Evolutionary conservation across 2,888 invertebrate species (phyloP).

Genomic region (Rhagonycha fulva): DNA sequence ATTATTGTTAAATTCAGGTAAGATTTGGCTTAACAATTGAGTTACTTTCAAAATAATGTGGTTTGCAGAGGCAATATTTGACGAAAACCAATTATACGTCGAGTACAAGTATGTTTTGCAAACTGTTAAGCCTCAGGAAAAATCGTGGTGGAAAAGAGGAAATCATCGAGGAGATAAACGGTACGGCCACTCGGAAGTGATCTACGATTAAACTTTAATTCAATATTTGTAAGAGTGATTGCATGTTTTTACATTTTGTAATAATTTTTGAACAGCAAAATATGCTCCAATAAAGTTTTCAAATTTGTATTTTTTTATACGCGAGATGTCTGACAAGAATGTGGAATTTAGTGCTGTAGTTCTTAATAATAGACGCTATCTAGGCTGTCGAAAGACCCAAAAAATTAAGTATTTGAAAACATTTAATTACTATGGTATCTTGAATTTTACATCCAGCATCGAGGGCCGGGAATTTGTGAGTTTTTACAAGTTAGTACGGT

Average conservation of each 20-base stretch:
- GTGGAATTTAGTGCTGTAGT: too few relatives aligned
- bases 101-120: conserved; percentile 46
- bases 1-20: neutral
- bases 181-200: neutral
- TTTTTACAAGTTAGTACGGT: too few relatives aligned
- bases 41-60: neutral
- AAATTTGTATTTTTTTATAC: neutral
- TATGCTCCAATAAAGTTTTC: neutral
- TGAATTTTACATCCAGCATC: too few relatives aligned
- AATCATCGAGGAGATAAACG: conserved; percentile 37
- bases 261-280: neutral
- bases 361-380: too few relatives aligned
- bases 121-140: conserved; percentile 37
- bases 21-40: neutral
- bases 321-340: neutral
- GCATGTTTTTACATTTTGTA: neutral
- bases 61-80: neutral
- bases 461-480: too few relatives aligned
- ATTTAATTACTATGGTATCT: too few relatives aligned
- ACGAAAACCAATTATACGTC: conserved; percentile 35
- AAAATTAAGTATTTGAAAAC: too few relatives aligned
- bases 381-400: too few relatives aligned
- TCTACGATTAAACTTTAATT: neutral
- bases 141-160: conserved; percentile 48
- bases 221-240: neutral